Percentiles rank a stretch among this genome's conserved stretches.
Conservation (phyloP, 35 echinoderm and acorn worm genomes). For the Lytechinus variegatus region DNA sequence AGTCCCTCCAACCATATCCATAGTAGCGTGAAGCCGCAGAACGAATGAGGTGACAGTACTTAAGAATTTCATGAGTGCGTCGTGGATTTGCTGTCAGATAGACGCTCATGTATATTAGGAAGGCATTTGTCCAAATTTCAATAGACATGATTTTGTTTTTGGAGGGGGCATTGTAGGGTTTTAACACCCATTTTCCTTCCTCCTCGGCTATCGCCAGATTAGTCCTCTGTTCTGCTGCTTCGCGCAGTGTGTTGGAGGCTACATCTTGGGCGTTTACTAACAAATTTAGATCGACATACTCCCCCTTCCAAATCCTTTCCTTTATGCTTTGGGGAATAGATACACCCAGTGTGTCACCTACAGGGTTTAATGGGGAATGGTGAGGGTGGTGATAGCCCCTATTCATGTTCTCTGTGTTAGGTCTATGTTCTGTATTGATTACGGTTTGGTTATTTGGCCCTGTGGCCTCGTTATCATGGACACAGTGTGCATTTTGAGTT, state of each 20-base stretch:
- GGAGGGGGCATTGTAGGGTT: neutral
- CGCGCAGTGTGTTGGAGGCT: neutral
- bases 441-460: too few relatives aligned
- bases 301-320: neutral
- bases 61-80: neutral
- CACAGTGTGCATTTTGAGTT: too few relatives aligned
- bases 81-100: neutral
- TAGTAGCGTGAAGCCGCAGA: neutral
- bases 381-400: neutral
- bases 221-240: neutral
- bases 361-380: neutral
- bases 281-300: neutral
- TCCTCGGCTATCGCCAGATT: neutral
- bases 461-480: too few relatives aligned
- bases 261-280: neutral
- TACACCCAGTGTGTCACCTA: neutral
- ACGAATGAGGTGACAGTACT: neutral
- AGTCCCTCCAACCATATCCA: neutral
- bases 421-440: too few relatives aligned
- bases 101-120: neutral
- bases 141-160: neutral
- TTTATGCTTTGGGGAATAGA: neutral
- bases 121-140: neutral
- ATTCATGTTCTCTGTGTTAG: too few relatives aligned
- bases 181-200: neutral